These are phyloP conservation scores for Lepilemur septentrionalis DNA, from an alignment of 2,797 vertebrate genomes.

Conservation along the genomic window DNA sequence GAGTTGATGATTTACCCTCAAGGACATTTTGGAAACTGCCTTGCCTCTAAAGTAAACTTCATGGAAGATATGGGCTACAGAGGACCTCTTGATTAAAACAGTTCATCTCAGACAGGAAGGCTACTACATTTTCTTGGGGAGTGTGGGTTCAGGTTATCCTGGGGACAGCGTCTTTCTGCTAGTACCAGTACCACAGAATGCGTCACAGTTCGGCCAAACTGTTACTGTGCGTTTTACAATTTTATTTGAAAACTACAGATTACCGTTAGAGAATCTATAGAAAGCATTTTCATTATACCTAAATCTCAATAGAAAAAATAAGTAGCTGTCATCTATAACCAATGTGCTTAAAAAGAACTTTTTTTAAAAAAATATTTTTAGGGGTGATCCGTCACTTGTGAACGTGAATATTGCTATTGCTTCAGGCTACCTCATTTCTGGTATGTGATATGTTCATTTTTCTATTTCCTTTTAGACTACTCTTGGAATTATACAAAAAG, in stretches of 20 bases:
- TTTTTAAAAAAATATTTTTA: slow-evolving; percentile 80
- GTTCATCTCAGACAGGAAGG: not conserved
- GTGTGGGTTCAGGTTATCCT: not conserved
- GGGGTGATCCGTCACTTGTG: slow-evolving; percentile 94
- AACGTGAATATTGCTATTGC: slow-evolving; percentile 96
- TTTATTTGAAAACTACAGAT: not conserved
- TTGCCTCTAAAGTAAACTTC: not conserved
- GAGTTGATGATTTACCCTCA: not conserved
- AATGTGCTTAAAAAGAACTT: slow-evolving; percentile 48
- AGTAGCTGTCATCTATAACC: not conserved
- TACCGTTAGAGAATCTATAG: not conserved
- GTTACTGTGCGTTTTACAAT: not conserved
- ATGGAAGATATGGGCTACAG: not conserved
- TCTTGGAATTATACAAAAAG: not conserved
- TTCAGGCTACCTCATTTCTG: slow-evolving; percentile 99
- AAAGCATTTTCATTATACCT: not conserved
- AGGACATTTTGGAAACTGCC: not conserved
- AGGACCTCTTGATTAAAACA: not conserved
- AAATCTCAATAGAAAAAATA: not conserved
- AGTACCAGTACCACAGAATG: not conserved
- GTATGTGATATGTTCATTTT: slow-evolving; percentile 82
- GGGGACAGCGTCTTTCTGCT: not conserved
- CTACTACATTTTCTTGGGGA: not conserved
- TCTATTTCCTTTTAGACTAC: not conserved
- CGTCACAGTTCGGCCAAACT: not conserved